Base-by-base conservation (phyloP, 2,888 invertebrate species). In the Microplitis deprimator region DNA sequence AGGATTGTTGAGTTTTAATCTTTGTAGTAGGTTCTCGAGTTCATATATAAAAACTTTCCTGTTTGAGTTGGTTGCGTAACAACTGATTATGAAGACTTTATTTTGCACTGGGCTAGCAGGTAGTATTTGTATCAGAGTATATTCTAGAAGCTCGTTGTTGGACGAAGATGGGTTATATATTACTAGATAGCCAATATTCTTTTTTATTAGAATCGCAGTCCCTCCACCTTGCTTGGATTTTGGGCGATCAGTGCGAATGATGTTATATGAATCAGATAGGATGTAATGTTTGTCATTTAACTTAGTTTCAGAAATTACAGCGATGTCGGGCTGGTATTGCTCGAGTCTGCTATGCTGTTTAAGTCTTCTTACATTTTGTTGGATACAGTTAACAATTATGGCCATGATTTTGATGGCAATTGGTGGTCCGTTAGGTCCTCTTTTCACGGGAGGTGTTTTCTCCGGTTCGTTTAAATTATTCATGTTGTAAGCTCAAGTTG, bases 131-230 rank as follows among this genome's bases (percentile, higher is more conserved):
- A 73, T 64, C 1, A 76, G 60, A 0, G 68, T 68, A 1, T 29
- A 76, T 62, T 79, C 77, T 1, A 79, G 3, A 0, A 76, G 59
- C 1, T 41, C 10, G 7, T 77, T 77, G 3, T 50, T 72, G 17
- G 17, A 17, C 17, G 17, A 17, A 7, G 16, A 8, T 10, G 17
- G 17, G 10, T n/a, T n/a, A n/a, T n/a, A n/a, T n/a, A n/a, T n/a
- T n/a, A n/a, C n/a, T n/a, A n/a, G n/a, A n/a, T n/a, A n/a, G n/a
- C n/a, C n/a, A n/a, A n/a, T n/a, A n/a, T n/a, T n/a, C n/a, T n/a
- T n/a, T n/a, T n/a, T n/a, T n/a, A n/a, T n/a, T n/a, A n/a, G n/a
- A n/a, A n/a, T n/a, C n/a, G n/a, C n/a, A n/a, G n/a, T n/a, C n/a
- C n/a, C n/a, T n/a, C n/a, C n/a, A n/a, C n/a, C n/a, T n/a, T n/a